Evolutionary conservation across 64 coral and sea anemone genomes (phyloP).

Genomic region (Dendrophyllia cribrosa): DNA sequence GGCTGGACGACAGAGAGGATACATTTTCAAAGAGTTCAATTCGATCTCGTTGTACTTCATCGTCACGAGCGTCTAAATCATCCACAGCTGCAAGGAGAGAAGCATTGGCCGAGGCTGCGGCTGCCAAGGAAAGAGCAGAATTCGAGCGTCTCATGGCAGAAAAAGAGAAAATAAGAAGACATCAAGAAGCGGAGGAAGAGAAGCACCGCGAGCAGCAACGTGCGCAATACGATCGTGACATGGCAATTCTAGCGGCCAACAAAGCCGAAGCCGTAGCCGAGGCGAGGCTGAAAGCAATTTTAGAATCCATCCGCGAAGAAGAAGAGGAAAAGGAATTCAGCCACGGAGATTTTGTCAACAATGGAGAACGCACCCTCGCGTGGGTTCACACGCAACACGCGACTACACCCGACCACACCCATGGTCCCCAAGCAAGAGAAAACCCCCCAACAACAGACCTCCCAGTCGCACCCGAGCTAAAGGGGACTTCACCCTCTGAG

Average conservation of each 20-base stretch:
- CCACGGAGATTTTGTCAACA: too few relatives aligned
- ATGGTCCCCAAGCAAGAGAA: too few relatives aligned
- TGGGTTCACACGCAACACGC: too few relatives aligned
- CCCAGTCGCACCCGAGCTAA: too few relatives aligned
- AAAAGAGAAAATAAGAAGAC: conserved; percentile 21
- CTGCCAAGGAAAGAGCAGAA: conserved; percentile 32
- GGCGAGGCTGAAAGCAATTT: conserved; percentile 29
- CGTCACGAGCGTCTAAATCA: background rate
- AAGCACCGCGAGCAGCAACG: background rate
- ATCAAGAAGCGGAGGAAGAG: conserved; percentile 30
- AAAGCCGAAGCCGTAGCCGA: conserved; percentile 35
- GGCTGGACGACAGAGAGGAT: background rate
- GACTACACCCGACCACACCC: too few relatives aligned
- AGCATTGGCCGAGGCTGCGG: conserved; percentile 33
- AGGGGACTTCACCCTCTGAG: too few relatives aligned
- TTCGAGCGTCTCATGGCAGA: conserved; percentile 32
- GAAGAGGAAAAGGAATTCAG: too few relatives aligned
- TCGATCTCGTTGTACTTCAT: background rate
- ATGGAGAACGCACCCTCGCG: too few relatives aligned
- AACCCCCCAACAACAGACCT: too few relatives aligned
- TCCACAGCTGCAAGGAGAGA: background rate
- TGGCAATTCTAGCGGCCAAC: conserved; percentile 28
- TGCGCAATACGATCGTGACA: conserved; percentile 26
- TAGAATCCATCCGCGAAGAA: background rate
- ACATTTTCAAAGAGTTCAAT: background rate